Conservation (phyloP, 2,888 invertebrate genomes). For the Uloborus plumipes region DNA sequence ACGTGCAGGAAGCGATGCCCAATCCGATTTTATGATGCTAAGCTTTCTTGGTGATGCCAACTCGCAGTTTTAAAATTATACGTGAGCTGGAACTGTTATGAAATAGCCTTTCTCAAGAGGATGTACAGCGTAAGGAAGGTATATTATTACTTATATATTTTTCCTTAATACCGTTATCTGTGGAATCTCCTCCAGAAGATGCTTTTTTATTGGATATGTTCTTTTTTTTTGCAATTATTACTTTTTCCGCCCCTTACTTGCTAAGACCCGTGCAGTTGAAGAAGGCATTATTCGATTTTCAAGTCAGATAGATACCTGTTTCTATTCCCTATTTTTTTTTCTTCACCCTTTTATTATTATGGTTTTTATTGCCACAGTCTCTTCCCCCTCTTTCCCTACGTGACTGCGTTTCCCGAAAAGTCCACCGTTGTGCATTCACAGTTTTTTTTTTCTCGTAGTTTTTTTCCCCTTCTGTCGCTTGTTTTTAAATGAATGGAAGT, state of each 20-base stretch:
- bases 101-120: neutral
- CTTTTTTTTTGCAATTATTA: neutral
- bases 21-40: no score
- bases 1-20: no score
- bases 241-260: neutral
- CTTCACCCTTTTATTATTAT: slow-evolving; percentile 24
- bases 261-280: slow-evolving; percentile 2
- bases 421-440: neutral
- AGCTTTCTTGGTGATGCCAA: no score
- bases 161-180: slow-evolving; percentile 43
- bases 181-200: slow-evolving; percentile 11
- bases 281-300: slow-evolving; percentile 40
- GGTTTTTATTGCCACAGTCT: neutral
- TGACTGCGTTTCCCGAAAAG: slow-evolving; percentile 22
- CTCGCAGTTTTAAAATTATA: neutral
- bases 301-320: slow-evolving; percentile 29
- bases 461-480: no score
- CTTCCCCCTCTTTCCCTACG: slow-evolving; percentile 11
- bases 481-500: no score
- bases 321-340: slow-evolving; percentile 6
- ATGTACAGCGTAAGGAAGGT: slow-evolving; percentile 9
- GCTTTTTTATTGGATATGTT: slow-evolving; percentile 8
- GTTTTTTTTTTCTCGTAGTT: no score
- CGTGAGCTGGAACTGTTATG: slow-evolving; percentile 41
- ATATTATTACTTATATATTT: slow-evolving; percentile 27